phyloP scores from a whole-genome alignment of 2,888 invertebrate genomes.

The Microplitis deprimator region DNA sequence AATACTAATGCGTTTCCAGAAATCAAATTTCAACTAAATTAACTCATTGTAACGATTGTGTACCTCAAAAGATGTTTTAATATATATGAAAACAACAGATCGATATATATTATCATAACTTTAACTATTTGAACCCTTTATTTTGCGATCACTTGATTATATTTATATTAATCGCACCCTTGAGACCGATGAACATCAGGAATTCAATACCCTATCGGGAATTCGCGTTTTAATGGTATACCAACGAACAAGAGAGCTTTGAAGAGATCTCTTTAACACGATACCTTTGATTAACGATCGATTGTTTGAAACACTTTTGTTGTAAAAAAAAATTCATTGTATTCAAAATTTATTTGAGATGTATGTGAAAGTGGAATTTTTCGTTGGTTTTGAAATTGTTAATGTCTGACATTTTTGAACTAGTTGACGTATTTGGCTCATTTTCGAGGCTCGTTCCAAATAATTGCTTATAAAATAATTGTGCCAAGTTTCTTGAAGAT shows the following conservation, averaged over 20 bases:
- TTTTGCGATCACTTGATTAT: background rate
- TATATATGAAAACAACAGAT: background rate
- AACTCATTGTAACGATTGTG: no score
- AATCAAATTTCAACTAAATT: no score
- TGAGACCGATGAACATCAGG: background rate
- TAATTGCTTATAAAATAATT: no score
- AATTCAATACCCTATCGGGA: constrained; percentile 25
- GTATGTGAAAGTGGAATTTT: no score
- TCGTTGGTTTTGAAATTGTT: no score
- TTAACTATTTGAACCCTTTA: background rate
- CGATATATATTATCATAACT: background rate
- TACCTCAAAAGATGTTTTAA: no score
- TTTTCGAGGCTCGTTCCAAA: no score
- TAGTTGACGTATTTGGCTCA: no score
- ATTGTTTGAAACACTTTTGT: constrained; percentile 16
- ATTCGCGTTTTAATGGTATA: constrained; percentile 28
- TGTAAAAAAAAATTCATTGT: background rate
- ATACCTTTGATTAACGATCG: constrained; percentile 36
- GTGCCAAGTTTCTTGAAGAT: no score
- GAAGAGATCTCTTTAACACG: constrained; percentile 22
- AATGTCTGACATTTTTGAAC: no score
- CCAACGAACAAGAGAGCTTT: constrained; percentile 25
- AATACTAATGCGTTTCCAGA: no score
- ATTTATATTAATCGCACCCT: background rate
- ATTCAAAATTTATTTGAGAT: no score